Base-by-base conservation (phyloP, 37 sponge, comb jelly and placozoan genomes). In the Cladorhizidae sp. region DNA sequence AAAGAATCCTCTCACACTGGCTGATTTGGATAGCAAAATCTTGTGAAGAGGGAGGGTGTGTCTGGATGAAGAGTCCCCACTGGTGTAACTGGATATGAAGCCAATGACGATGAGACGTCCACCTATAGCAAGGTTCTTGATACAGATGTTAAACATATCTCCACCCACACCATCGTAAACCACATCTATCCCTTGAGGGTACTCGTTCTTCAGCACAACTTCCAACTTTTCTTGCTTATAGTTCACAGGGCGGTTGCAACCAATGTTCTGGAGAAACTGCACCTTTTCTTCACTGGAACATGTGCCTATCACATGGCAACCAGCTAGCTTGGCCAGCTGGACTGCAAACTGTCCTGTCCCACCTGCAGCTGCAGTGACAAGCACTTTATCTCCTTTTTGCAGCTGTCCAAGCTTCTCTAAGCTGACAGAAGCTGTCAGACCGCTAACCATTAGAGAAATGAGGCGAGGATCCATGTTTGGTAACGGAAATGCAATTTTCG, bases 261-360 rank as follows among this genome's bases (percentile, higher is more conserved):
- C 93, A 22, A 93, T 63, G 2, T 25, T 36, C 21, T 55, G 55
- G 25, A 93, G 67, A 61, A 93, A 90, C 22, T 85, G 73, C 39
- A 72, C 84, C 37, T 93, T 93, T 37, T 85, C 70, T 21, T 89
- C 84, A 21, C 76, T 62, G 25, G 93, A 93, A 42, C 93, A 93
- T 22, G 93, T 93, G 21, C 93, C 93, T 17, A 93, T 90, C 58
- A 93, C 93, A 76, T 93, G 87, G 67, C 93, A 93, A 15, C 93
- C 93, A 25, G 90, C 90, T 35, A 82, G 71, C 55, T 85, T 85
- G 9, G 93, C 93, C 18, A 93, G 75, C 62, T 93, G 93, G 17
- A 92, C 93, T 38, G 93, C 93, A 85, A 92, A 92, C 67, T 92
- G 93, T 18, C 93, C 93, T 1, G 93, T 92, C 11, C 93, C 93